Conservation (phyloP, 2,113 vertebrate genomes). For the Saccopteryx leptura region DNA sequence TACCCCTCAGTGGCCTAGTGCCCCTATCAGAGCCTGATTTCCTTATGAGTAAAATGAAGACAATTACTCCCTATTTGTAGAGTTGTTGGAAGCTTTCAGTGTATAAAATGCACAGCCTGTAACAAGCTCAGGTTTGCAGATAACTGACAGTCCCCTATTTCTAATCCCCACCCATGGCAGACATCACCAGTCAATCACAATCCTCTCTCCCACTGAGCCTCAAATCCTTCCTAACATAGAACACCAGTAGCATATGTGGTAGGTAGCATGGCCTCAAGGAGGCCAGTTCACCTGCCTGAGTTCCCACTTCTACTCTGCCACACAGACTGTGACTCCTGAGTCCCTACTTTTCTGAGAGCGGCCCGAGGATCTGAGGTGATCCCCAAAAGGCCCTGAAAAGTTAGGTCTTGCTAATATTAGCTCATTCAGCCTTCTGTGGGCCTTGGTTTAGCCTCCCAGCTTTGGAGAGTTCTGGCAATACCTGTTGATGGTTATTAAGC, state of each 20-base stretch:
- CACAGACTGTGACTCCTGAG: fast-evolving
- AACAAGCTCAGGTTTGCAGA: not conserved
- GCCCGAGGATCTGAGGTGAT: not conserved
- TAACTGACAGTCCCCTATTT: not conserved
- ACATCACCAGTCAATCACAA: not conserved
- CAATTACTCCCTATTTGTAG: not conserved
- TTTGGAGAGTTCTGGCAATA: too few species aligned
- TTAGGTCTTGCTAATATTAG: too few species aligned
- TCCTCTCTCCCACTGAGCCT: not conserved
- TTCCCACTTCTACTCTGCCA: not conserved
- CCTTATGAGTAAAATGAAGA: not conserved
- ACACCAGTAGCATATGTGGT: not conserved
- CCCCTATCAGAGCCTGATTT: not conserved
- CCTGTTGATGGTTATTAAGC: too few species aligned
- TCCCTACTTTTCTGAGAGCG: too few species aligned
- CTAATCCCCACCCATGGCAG: not conserved
- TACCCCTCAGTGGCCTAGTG: too few species aligned
- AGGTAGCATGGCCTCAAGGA: fast-evolving
- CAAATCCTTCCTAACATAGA: not conserved
- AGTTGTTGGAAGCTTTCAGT: fast-evolving
- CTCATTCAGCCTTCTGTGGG: not conserved
- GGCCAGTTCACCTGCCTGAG: fast-evolving
- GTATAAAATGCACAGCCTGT: not conserved
- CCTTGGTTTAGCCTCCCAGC: not conserved
- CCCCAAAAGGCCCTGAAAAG: not conserved